These are phyloP conservation scores for Microctonus aethiopoides DNA, from an alignment of 2,888 invertebrate species.

Conservation along the genomic window DNA sequence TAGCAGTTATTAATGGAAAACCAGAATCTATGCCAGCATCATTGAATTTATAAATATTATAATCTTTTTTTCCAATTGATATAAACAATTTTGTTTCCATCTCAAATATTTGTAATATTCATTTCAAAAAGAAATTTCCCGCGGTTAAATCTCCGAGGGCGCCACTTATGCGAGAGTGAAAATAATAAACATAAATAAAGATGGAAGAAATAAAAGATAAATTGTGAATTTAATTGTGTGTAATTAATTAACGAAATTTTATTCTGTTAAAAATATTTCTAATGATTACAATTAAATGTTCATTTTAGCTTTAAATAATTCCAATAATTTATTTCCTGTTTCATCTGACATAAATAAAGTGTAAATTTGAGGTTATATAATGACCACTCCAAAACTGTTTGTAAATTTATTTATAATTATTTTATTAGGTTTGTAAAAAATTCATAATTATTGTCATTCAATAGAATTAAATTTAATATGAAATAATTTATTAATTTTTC, in stretches of 20 bases:
- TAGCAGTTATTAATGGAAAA: conserved; percentile 77
- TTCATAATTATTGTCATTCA: neutral
- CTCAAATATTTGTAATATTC: neutral
- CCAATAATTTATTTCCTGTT: neutral
- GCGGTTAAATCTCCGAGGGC: neutral
- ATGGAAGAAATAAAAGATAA: neutral
- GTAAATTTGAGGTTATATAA: conserved; percentile 22
- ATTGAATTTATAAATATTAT: conserved; percentile 38
- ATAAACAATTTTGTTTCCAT: neutral
- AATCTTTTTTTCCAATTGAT: too few relatives aligned
- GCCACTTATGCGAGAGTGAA: neutral
- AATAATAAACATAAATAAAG: neutral
- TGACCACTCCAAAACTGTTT: neutral
- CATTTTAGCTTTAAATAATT: neutral
- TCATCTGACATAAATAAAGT: neutral
- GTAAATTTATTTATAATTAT: conserved; percentile 11
- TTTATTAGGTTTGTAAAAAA: neutral
- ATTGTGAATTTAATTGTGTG: too few relatives aligned
- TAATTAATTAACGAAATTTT: too few relatives aligned
- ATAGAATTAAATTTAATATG: neutral
- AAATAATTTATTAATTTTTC: neutral
- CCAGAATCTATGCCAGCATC: conserved; percentile 75
- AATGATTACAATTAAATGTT: neutral
- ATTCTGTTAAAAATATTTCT: neutral
- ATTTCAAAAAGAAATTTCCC: neutral